Base-by-base conservation (phyloP, 1,140 invertebrate genomes). In the Streblospio benedicti region DNA sequence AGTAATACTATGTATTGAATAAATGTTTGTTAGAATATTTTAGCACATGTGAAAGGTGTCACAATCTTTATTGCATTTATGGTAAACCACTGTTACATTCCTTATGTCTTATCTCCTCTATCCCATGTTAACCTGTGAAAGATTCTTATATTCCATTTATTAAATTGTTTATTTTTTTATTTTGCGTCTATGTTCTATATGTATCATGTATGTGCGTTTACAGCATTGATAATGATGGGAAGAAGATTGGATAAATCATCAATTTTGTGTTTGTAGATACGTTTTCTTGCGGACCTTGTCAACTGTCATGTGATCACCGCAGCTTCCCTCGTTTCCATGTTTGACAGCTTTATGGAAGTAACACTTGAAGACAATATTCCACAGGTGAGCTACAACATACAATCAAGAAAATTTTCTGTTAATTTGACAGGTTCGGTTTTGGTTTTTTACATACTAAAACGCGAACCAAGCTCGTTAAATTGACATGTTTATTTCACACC, bases 221-320 rank as follows among this genome's bases (percentile, higher is more conserved):
- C n/a, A n/a, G n/a, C 41, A 23, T 41, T 3, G 18, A 28, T 35
- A 53, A 25, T 53, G 33, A 25, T 53, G 5, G 5, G 5, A 53
- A 49, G 27, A 20, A n/a, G 16, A n/a, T 14, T n/a, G n/a, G n/a
- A n/a, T n/a, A n/a, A n/a, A n/a, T n/a, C n/a, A n/a, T n/a, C n/a
- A n/a, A n/a, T n/a, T 64, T 55, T 41, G 61, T 63, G 18, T 49
- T 38, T 70, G 28, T 62, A 81, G 79, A 79, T 98, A 0, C 82
- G 94, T 57, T 98, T 98, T 76, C 82, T 99, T 47, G 86, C 91
- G 3, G 95, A 98, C 80, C 81, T 98, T 56, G 93, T 97, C 0
- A 99, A 98, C 75, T 97, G 93, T 69, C 91, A 96, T 78, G 93
- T 99, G 1, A 85, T 99, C 55, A 93, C 92, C 28, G 89, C 91